phyloP scores from a whole-genome alignment of 2,888 invertebrate species.

The Archips crataeganus region DNA sequence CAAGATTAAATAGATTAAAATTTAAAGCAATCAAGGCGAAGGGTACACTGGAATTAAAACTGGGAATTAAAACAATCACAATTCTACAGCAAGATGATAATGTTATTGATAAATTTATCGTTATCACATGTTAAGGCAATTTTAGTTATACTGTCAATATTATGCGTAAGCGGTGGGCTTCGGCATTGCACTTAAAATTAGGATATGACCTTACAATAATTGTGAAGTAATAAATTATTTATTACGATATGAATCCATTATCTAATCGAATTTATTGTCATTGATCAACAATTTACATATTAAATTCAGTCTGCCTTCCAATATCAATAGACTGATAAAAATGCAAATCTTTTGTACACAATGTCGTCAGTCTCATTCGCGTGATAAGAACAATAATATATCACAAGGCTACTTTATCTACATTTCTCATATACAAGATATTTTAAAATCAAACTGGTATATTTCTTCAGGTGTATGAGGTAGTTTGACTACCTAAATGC shows the following conservation, averaged over 20 bases:
- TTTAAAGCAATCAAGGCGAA: constrained; percentile 8
- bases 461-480: no score
- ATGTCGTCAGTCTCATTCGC: constrained; percentile 5
- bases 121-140: constrained; percentile 41
- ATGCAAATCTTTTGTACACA: constrained; percentile 36
- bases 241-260: constrained; percentile 32
- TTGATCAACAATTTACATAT: constrained; percentile 33
- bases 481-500: no score
- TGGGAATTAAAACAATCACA: constrained; percentile 21
- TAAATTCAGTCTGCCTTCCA: constrained; percentile 31
- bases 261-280: constrained; percentile 41
- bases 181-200: constrained; percentile 38
- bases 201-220: constrained; percentile 20
- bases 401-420: not conserved
- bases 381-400: constrained; percentile 17
- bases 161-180: constrained; percentile 42
- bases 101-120: constrained; percentile 4
- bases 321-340: constrained; percentile 37
- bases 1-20: not conserved
- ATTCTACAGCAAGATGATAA: constrained; percentile 18
- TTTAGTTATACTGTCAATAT: constrained; percentile 10
- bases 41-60: constrained; percentile 32
- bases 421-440: not conserved
- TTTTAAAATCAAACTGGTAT: no score
- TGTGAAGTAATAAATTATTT: constrained; percentile 29